Percentiles rank a stretch among this genome's conserved stretches.
Conservation (phyloP, 2,113 vertebrate species). For the Cyphomyrus plagiostoma region DNA sequence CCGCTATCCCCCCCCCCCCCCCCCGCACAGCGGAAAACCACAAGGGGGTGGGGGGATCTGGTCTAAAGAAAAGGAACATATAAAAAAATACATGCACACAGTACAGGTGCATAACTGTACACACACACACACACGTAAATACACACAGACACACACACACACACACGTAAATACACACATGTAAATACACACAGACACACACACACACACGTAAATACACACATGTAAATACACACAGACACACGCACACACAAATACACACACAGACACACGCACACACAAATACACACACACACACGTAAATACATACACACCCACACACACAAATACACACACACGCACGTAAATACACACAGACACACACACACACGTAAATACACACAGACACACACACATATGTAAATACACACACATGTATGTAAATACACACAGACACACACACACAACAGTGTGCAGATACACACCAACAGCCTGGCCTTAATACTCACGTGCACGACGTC, state of each 20-base stretch:
- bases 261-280: not conserved
- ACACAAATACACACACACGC: not conserved
- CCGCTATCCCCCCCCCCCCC: conserved; percentile 32
- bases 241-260: not conserved
- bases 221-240: not conserved
- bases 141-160: not conserved
- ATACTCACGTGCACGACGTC: not conserved
- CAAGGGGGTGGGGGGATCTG: not conserved
- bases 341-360: too few relatives aligned
- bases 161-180: too few relatives aligned
- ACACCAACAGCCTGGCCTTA: not conserved
- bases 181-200: too few relatives aligned
- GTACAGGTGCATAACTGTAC: not conserved
- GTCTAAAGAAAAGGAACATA: not conserved
- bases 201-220: not conserved
- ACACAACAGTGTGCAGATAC: not conserved
- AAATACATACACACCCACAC: not conserved
- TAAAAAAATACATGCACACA: not conserved
- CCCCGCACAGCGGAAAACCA: conserved; percentile 44
- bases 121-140: not conserved
- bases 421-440: not conserved
- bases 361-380: not conserved
- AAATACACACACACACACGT: not conserved
- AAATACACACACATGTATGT: too few relatives aligned
- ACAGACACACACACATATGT: not conserved